Evolutionary conservation across 1,140 invertebrate species (phyloP), one percentile per base, ranked within the genome.

Genomic region (Pseudomyrmex concolor): DNA sequence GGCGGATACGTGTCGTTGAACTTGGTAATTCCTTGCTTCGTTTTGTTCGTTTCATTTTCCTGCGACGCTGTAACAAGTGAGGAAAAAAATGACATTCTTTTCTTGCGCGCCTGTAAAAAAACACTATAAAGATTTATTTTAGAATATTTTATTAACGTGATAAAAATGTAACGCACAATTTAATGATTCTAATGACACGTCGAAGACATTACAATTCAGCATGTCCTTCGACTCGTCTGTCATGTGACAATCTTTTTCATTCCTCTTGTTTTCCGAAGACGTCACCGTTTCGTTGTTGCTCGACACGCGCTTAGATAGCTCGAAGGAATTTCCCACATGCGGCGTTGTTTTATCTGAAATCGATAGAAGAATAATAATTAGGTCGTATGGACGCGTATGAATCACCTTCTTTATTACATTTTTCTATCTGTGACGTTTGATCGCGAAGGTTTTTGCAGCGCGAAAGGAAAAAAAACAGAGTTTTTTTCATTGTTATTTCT

Each of bases 191-290:
- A 59, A 17, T 59, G 17, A 86, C 12, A n/a, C 50, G 7, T 73
- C 81, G 4, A 60, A 7, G 34, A 34, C 34, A 34, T 7, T 9
- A 15, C 85, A 83, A 2, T 78, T 15, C 12, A 45, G n/a, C 87
- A 90, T 87, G 8, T 90, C 87, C 0, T 9, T 19, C 57, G n/a
- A 9, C 19, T 59, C 57, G 5, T 59, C n/a, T 17, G 57, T 8
- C 5, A 59, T 7, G n/a, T 59, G 57, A 19, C 57, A 59, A 1
- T 51, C 10, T 8, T 7, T 17, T 48, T 17, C 15, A 68, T 50
- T 68, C 15, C n/a, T 68, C 50, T 51, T 50, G 43, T 19, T 50
- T 22, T 12, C 45, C 45, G n/a, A 22, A 22, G 22, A 68, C 17
- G 50, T 68, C 17, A 19, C 34, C 34, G 34, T 51, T 12, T 13